Percentiles rank a stretch among this genome's conserved stretches.
Evolutionary conservation across 1,140 invertebrate genomes (phyloP).

Genomic region (Orchesella cincta): DNA sequence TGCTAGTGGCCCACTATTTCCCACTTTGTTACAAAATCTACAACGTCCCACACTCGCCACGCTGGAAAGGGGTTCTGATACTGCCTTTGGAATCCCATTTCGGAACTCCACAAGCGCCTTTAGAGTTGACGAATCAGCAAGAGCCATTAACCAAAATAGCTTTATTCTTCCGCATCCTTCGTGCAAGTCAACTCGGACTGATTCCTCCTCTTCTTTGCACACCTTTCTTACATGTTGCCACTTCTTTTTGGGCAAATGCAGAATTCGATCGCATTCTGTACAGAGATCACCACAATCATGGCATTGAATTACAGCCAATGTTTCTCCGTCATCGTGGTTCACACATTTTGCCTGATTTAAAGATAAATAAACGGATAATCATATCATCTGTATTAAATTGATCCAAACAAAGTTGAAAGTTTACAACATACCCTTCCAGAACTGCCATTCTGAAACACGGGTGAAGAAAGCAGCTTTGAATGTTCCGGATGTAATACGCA

Average conservation of each 20-base stretch:
- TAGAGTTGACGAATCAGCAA: conserved; percentile 87
- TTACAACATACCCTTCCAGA: conserved; percentile 64
- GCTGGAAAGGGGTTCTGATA: conserved; percentile 52
- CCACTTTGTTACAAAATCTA: conserved; percentile 85
- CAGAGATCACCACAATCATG: conserved; percentile 88
- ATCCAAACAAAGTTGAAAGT: background rate
- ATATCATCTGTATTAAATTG: background rate
- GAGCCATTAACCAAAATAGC: conserved; percentile 87
- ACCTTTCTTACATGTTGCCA: conserved; percentile 84
- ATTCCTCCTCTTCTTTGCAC: conserved; percentile 94
- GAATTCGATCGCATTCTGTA: conserved; percentile 89
- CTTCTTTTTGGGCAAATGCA: conserved; percentile 89
- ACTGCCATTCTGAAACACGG: conserved; percentile 62
- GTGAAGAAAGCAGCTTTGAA: conserved; percentile 78
- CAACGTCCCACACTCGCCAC: conserved; percentile 71
- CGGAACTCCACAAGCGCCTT: conserved; percentile 94
- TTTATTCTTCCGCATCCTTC: conserved; percentile 94
- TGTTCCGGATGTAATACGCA: conserved; percentile 90
- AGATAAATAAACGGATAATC: background rate
- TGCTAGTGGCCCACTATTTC: conserved; percentile 79
- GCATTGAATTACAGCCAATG: conserved; percentile 88
- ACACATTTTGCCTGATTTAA: conserved; percentile 74
- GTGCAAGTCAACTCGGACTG: conserved; percentile 86
- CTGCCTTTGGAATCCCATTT: conserved; percentile 64
- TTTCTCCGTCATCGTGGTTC: conserved; percentile 96